Base-by-base conservation (phyloP, 2,113 vertebrate genomes). In the Loxodonta africana region DNA sequence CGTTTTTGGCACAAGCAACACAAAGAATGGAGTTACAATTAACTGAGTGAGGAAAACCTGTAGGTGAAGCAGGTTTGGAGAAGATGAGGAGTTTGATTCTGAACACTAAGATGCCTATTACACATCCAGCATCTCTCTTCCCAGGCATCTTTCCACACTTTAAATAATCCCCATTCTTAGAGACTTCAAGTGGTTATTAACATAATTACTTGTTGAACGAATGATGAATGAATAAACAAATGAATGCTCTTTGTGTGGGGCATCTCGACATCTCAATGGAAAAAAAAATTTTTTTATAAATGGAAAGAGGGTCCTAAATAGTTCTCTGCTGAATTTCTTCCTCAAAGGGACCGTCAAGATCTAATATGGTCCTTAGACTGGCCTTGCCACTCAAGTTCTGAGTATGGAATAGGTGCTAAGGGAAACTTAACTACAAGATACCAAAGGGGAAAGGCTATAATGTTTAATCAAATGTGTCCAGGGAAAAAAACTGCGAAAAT, bases 141-240 rank as follows among this genome's bases (percentile, higher is more conserved):
- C 62, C 73, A 80, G 90, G 88, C n/a, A 78, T 65, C 93, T 88
- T 89, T 90, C 46, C n/a, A 83, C 93, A 67, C 41, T 92, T 91
- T 91, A 94, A 91, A 97, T 63, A 88, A 84, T 62, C 62, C 37
- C 62, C 41, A 53, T 65, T 74, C 88, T 83, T 85, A 85, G 86
- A 41, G 46, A 77, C 44, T 44, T 8, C 53, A 77, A 85, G 44
- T 82, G 71, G 41, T 57, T 71, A 81, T 85, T 90, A 69, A 76
- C 14, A 44, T 57, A 67, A 83, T 94, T 44, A 90, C 69, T 94
- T 78, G 44, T 41, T 77, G 74, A 51, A 28, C 53, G 82, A 67
- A 62, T 17, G 67, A 94, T 41, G 84, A 81, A 46, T 37, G 80
- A 83, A 89, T 25, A 85, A 83, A 88, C 63, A 86, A 87, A 67